Base-by-base conservation (phyloP, 2,888 invertebrate genomes). In the Phrixothrix hirtus region DNA sequence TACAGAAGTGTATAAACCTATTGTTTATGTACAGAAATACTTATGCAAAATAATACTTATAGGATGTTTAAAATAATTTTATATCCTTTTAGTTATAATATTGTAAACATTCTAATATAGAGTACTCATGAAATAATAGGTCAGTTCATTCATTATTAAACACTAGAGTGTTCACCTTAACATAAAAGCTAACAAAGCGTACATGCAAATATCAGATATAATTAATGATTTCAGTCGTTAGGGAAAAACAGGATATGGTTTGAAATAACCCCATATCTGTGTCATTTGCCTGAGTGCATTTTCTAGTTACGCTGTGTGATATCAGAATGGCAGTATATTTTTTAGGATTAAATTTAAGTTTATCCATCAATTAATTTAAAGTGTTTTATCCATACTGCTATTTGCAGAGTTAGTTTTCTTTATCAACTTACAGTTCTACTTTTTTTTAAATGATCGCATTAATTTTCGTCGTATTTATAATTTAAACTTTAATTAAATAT, bases 271-370 rank as follows among this genome's bases (percentile, higher is more conserved):
- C 45, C 47, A 39, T 47, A 47, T 47, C 39, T 39, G 39, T 47
- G 39, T 47, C 39, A 47, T 47, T 47, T 47, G 39, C 34, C 34
- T 47, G 47, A 47, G 47, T 47, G 47, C 47, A 39, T 47, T 47
- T 39, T 39, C 47, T 47, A 47, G 47, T 47, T 47, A 39, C 37
- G 13, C 13, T 13, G 15, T 12, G 12, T 29, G 38, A 37, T 46
- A 46, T 46, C 46, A 30, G n/a, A 27, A 37, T 10, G 21, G n/a
- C 5, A 11, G 27, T 25, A 38, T 30, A 30, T 46, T 46, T 46
- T 45, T 36, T 36, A 27, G 29, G 26, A 14, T 25, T 26, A 15
- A 32, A 14, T 43, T 26, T 25, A 43, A 34, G 42, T 34, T 43
- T 31, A 26, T 15, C 15, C 21, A 21, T 21, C 21, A 21, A 21